Conservation (phyloP, 2,888 invertebrate genomes). For the Kryphioiulus occultus region DNA sequence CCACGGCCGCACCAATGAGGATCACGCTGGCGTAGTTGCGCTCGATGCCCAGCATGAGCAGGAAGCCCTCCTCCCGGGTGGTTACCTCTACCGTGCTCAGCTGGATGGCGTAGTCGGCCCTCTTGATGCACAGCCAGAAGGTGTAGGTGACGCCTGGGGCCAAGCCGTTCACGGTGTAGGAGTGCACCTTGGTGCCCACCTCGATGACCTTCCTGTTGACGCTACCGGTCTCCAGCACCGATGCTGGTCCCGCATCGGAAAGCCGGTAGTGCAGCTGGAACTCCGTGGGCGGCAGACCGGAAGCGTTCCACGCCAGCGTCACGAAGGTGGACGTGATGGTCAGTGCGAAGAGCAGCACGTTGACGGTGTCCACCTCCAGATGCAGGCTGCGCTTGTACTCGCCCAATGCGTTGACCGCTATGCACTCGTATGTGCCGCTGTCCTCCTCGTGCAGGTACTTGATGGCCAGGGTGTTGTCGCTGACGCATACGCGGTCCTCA, state of each 20-base stretch:
- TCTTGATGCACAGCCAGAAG: conserved; percentile 61
- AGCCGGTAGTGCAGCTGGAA: conserved; percentile 55
- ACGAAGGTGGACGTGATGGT: conserved; percentile 60
- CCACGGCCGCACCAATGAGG: conserved; percentile 55
- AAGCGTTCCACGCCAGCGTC: conserved; percentile 61
- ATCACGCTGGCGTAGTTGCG: conserved; percentile 56
- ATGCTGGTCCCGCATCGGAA: background rate
- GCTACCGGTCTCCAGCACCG: conserved; percentile 11
- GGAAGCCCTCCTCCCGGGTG: conserved; percentile 56
- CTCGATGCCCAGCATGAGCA: conserved; percentile 56
- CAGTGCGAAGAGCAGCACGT: conserved; percentile 57
- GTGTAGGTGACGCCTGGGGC: conserved; percentile 61
- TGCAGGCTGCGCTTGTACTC: conserved; percentile 54
- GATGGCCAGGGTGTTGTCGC: conserved; percentile 55
- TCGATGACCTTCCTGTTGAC: background rate
- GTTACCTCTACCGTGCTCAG: conserved; percentile 58
- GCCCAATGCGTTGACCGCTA: conserved; percentile 55
- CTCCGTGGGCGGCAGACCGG: conserved; percentile 56
- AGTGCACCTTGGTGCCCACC: conserved; percentile 58
- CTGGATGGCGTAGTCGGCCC: conserved; percentile 58
- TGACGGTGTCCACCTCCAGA: conserved; percentile 55
- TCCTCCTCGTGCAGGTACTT: conserved; percentile 56
- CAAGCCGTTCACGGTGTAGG: conserved; percentile 62
- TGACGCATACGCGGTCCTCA: conserved; percentile 54
- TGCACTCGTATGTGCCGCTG: conserved; percentile 56